Base-by-base conservation (phyloP, 2,113 vertebrate species). In the Brachyistius frenatus region DNA sequence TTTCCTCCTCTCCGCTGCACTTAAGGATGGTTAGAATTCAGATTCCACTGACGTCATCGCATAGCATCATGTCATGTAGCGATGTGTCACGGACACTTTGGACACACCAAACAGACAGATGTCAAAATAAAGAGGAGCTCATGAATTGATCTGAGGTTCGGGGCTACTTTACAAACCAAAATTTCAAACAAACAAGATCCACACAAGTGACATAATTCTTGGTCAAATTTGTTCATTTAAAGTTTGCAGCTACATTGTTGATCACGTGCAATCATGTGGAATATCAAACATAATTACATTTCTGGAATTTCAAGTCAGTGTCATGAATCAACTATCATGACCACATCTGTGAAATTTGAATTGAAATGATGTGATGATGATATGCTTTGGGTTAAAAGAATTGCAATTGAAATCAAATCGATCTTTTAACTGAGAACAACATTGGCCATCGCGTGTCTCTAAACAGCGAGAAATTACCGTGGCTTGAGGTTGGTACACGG, bases 301-400 rank as follows among this genome's bases (percentile, higher is more conserved):
- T 56, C n/a, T 37, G 5, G 10, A 15, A 32, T 67, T 41, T 67
- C 30, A 39, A 44, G 39, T 44, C 0, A 49, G 2, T 10, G 2
- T 50, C 14, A 36, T 47, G 5, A 52, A 14, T 57, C 49, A 66
- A 11, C 15, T 68, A 23, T 65, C 6, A 72, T 57, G 57, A 58
- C 33, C 32, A 23, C 3, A 3, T 52, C 49, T 7, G n/a, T 1
- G 15, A 50, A 14, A 50, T 16, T 50, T 50, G 47, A 50, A 11
- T 50, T 1, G 5, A 16, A 4, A 50, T 15, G 15, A 50, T 15
- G 49, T n/a, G 15, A 5, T 50, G 5, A 39, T 0, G 1, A 15
- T 52, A 70, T 23, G 23, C 23, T 23, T 23, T 23, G 23, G 10
- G n/a, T 32, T 55, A 7, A 10, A 58, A 41, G 49, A 66, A 66